Conservation (phyloP, 2,888 invertebrate genomes). For the Carpatolechia fugitivella region DNA sequence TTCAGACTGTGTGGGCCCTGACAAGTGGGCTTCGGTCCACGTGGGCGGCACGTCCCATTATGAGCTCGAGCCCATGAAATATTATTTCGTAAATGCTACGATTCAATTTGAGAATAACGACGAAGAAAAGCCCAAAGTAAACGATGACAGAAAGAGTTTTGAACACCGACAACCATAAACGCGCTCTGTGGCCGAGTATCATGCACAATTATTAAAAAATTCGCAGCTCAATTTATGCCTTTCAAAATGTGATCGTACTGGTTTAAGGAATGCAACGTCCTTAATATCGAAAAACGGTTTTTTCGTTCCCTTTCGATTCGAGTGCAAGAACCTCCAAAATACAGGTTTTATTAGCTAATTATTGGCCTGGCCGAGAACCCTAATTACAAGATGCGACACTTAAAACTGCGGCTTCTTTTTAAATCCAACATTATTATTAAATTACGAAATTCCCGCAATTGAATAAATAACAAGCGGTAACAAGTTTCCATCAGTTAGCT, state of each 20-base stretch:
- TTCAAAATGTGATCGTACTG: slow-evolving; percentile 6
- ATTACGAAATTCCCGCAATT: slow-evolving; percentile 9
- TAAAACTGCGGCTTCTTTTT: slow-evolving; percentile 19
- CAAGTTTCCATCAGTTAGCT: slow-evolving; percentile 11
- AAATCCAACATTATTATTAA: slow-evolving; percentile 9
- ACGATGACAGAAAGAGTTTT: slow-evolving; percentile 2
- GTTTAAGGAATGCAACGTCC: slow-evolving; percentile 9
- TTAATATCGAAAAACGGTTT: slow-evolving; percentile 10
- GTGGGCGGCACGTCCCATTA: slow-evolving; percentile 44
- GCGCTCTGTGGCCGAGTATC: neutral
- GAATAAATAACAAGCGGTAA: slow-evolving; percentile 8
- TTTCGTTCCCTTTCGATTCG: slow-evolving; percentile 9
- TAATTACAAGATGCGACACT: slow-evolving; percentile 33
- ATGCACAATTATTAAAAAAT: slow-evolving; percentile 5
- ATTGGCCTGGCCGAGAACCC: slow-evolving; percentile 36
- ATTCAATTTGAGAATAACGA: slow-evolving; percentile 15
- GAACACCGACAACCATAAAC: neutral
- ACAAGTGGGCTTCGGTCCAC: slow-evolving; percentile 39
- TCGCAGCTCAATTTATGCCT: slow-evolving; percentile 1
- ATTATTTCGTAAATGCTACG: slow-evolving; percentile 14
- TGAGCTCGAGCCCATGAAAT: slow-evolving; percentile 34
- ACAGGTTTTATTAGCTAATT: slow-evolving; percentile 46
- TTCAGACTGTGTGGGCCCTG: slow-evolving; percentile 38
- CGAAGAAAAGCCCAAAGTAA: neutral
- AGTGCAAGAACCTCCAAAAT: slow-evolving; percentile 31